These are phyloP conservation scores for Megaustenia siamemsis DNA, from an alignment of 2,888 invertebrate genomes.

Conservation along the genomic window DNA sequence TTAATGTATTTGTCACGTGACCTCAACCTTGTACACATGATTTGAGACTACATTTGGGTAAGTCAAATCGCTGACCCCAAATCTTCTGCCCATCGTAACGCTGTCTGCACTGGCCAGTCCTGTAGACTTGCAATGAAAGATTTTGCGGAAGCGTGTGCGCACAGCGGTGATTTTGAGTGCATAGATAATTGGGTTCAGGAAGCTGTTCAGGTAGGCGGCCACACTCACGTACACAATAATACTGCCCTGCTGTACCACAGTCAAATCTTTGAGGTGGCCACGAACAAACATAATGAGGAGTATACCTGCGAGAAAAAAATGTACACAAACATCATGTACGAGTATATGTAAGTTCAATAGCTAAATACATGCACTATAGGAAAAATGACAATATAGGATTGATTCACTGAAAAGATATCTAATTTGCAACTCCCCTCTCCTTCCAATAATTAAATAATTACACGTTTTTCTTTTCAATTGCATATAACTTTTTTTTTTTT, in stretches of 20 bases:
- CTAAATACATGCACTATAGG: too few relatives aligned
- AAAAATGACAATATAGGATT: too few relatives aligned
- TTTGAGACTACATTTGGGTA: not conserved
- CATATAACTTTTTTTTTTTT: too few relatives aligned
- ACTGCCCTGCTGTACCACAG: constrained; percentile 57
- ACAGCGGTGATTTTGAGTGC: constrained; percentile 65
- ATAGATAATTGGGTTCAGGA: constrained; percentile 68
- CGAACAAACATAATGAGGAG: constrained; percentile 59
- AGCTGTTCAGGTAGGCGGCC: constrained; percentile 62
- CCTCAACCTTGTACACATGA: not conserved
- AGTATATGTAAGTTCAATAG: not conserved
- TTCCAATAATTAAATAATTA: too few relatives aligned
- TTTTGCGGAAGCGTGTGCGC: constrained; percentile 56
- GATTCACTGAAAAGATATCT: too few relatives aligned
- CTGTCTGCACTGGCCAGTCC: not conserved
- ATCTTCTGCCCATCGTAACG: not conserved
- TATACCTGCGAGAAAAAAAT: constrained; percentile 57
- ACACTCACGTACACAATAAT: constrained; percentile 61
- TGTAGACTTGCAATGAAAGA: not conserved
- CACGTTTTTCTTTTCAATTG: too few relatives aligned
- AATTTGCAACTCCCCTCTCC: too few relatives aligned
- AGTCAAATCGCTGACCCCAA: not conserved
- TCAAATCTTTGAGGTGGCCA: constrained; percentile 54
- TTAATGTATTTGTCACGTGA: too few relatives aligned
- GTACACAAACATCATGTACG: too few relatives aligned